phyloP scores from a whole-genome alignment of 1,140 invertebrate genomes.

The Wasmannia auropunctata region DNA sequence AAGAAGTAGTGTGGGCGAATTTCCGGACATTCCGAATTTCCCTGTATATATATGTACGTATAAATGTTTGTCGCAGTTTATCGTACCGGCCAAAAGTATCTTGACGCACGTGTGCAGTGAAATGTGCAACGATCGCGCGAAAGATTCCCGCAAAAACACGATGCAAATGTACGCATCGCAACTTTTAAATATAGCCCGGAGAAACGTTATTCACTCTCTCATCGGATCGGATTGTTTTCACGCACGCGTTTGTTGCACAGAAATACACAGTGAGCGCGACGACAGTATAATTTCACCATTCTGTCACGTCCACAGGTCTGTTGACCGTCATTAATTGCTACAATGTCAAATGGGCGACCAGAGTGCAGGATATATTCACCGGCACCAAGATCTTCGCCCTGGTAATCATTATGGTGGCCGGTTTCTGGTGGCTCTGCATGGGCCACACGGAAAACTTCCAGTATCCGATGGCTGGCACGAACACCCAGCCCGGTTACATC shows the following conservation, averaged over 20 bases:
- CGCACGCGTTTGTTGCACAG: background rate
- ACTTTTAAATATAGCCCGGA: background rate
- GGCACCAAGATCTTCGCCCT: constrained; percentile 95
- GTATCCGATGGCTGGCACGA: constrained; percentile 92
- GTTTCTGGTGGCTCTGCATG: constrained; percentile 90
- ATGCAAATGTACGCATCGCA: background rate
- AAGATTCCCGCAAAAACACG: background rate
- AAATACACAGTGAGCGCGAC: background rate
- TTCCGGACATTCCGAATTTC: too few relatives aligned
- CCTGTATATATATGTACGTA: background rate
- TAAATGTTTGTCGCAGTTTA: background rate
- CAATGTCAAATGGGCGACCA: constrained; percentile 94
- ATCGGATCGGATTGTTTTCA: background rate
- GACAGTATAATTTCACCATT: constrained; percentile 17
- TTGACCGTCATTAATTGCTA: constrained; percentile 96
- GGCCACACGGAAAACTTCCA: constrained; percentile 91
- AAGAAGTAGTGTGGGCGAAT: too few relatives aligned
- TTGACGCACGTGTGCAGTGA: background rate
- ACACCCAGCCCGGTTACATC: constrained; percentile 92
- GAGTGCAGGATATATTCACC: constrained; percentile 96
- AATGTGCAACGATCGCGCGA: too few relatives aligned
- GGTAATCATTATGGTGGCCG: constrained; percentile 92
- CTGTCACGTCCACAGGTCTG: constrained; percentile 86
- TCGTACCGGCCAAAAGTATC: background rate
- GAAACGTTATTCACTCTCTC: background rate